These are phyloP conservation scores for Oppia nitens DNA, from an alignment of 1,140 invertebrate genomes.

Conservation along the genomic window DNA sequence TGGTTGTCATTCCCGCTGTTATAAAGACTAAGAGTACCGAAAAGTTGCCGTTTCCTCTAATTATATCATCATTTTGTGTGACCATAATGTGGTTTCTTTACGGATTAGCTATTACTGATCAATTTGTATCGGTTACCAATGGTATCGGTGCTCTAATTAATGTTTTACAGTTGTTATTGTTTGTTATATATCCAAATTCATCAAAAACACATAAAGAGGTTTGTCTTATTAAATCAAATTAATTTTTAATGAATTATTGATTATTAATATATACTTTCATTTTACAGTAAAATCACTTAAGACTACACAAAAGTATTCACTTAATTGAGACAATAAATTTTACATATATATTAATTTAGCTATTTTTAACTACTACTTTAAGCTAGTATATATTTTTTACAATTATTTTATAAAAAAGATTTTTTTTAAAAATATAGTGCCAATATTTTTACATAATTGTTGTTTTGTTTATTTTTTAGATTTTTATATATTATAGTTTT, in stretches of 20 bases:
- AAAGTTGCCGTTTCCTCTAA: slow-evolving; percentile 56
- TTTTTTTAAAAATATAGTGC: no score
- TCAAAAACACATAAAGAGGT: not conserved
- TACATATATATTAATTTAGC: not conserved
- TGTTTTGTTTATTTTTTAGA: not conserved
- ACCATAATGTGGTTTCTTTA: slow-evolving; percentile 55
- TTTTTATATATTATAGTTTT: not conserved
- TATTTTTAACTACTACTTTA: not conserved
- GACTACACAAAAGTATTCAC: not conserved
- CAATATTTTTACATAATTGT: no score
- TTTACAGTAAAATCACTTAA: not conserved
- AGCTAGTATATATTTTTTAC: no score
- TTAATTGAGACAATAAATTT: not conserved
- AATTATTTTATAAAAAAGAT: no score
- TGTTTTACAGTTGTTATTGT: slow-evolving; percentile 46
- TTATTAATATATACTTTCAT: no score
- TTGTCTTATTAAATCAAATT: not conserved
- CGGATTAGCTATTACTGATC: slow-evolving; percentile 47
- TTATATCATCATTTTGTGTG: slow-evolving; percentile 52
- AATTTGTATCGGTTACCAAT: slow-evolving; percentile 56
- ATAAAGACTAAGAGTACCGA: slow-evolving; percentile 52
- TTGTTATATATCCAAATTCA: slow-evolving; percentile 42
- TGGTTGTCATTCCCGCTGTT: slow-evolving; percentile 51
- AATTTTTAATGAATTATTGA: not conserved
- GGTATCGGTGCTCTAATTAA: slow-evolving; percentile 48